Evolutionary conservation across 1,140 invertebrate genomes (phyloP).

Genomic region (Drosophila bocki): DNA sequence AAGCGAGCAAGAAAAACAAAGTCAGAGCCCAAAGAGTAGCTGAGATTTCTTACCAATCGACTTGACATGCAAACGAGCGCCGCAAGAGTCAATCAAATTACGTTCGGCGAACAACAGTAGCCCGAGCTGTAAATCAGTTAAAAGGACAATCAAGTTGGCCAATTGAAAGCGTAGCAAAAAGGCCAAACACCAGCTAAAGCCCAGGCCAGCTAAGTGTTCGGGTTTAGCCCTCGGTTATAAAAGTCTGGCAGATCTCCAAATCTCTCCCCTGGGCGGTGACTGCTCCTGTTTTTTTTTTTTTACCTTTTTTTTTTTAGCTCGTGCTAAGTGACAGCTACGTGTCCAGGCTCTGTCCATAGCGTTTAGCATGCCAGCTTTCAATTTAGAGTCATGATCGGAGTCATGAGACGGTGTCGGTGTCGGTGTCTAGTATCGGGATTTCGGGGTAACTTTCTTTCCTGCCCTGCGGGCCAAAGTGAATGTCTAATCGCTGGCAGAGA

Average conservation of each 20-base stretch:
- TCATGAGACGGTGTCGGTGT: constrained; percentile 5
- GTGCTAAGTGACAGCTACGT: constrained; percentile 51
- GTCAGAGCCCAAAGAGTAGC: constrained; percentile 6
- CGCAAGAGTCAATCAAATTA: constrained; percentile 81
- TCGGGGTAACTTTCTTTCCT: constrained; percentile 66
- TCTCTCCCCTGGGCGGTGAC: constrained; percentile 22
- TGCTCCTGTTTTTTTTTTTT: constrained; percentile 38
- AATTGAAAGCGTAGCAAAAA: constrained; percentile 67
- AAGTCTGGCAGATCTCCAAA: constrained; percentile 31
- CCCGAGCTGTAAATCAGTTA: constrained; percentile 74
- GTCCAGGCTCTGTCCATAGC: constrained; percentile 36
- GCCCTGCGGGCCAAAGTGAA: constrained; percentile 71
- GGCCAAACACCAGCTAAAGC: not conserved
- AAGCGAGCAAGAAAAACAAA: constrained; percentile 33
- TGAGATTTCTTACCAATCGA: constrained; percentile 41
- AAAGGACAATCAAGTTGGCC: constrained; percentile 75
- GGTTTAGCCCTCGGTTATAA: constrained; percentile 35
- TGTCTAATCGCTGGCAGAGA: constrained; percentile 58
- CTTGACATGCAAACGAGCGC: constrained; percentile 72
- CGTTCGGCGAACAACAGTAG: constrained; percentile 38
- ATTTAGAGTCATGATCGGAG: constrained; percentile 65
- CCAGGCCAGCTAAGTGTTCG: constrained; percentile 13
- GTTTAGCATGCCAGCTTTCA: constrained; percentile 77
- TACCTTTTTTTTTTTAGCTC: constrained; percentile 2
- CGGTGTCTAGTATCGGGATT: constrained; percentile 26